Conservation (phyloP, 2,113 vertebrate genomes). For the Falco punctatus region DNA sequence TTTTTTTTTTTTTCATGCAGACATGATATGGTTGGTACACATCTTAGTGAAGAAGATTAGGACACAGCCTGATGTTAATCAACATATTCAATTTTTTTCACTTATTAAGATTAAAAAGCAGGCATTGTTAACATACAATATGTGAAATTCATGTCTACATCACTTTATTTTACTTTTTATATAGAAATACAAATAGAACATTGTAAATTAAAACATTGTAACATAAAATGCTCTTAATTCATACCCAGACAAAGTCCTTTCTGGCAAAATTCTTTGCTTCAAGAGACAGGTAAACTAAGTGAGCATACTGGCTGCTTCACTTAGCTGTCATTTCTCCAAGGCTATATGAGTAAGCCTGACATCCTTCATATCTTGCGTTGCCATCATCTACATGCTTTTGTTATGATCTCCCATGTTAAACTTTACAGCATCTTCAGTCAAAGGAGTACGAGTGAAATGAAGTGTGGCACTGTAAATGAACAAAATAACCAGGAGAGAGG, state of each 20-base stretch:
- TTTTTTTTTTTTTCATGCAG: neutral
- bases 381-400: neutral
- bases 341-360: slow-evolving; percentile 15
- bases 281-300: neutral
- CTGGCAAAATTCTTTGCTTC: neutral
- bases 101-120: neutral
- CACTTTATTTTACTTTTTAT: neutral
- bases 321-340: slow-evolving; percentile 15
- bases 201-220: neutral
- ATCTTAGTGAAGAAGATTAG: neutral
- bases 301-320: slow-evolving; percentile 38
- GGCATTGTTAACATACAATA: neutral
- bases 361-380: neutral
- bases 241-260: neutral
- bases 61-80: neutral
- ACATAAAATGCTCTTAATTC: neutral
- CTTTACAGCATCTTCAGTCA: neutral
- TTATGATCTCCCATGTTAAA: neutral
- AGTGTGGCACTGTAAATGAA: neutral
- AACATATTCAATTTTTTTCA: neutral
- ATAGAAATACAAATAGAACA: neutral
- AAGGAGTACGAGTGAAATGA: neutral
- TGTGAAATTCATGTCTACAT: neutral
- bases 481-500: neutral
- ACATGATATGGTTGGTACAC: neutral